Conservation (phyloP, 2,888 invertebrate species). For the Cybosia mesomella region DNA sequence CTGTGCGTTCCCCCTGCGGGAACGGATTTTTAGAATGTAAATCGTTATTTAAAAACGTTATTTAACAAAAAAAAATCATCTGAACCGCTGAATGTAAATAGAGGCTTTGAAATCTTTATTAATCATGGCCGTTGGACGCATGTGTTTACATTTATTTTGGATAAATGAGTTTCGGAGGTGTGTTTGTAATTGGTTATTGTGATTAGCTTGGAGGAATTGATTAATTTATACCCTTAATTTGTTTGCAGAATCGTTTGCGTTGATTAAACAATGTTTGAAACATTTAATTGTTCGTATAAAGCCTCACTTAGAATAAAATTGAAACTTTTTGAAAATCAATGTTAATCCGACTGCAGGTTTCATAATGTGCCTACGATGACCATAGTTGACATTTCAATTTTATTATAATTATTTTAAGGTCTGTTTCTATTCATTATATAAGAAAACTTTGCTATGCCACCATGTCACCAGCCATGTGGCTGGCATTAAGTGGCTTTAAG, state of each 20-base stretch:
- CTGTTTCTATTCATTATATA: background rate
- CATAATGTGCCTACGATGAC: background rate
- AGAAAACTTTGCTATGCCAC: background rate
- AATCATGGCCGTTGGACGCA: conserved; percentile 7
- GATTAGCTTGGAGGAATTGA: conserved; percentile 6
- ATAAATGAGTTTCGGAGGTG: conserved; percentile 16
- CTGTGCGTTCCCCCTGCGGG: no score
- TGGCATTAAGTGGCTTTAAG: no score
- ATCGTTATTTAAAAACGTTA: no score
- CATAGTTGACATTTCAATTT: background rate
- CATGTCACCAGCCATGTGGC: no score
- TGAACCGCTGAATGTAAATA: background rate
- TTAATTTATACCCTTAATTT: conserved; percentile 8
- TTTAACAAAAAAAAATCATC: no score
- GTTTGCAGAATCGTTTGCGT: background rate
- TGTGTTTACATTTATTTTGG: conserved; percentile 12
- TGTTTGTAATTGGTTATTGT: conserved; percentile 10
- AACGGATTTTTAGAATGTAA: no score
- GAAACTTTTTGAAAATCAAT: no score
- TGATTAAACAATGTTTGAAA: conserved; percentile 1
- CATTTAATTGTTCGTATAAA: background rate
- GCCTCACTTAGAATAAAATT: background rate
- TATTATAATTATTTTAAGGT: background rate
- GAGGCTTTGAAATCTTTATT: conserved; percentile 3
- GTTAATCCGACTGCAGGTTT: background rate